Percentiles rank a stretch among this genome's conserved stretches.
Evolutionary conservation across 2,113 vertebrate species (phyloP).

Genomic region (Gymnarchus niloticus): DNA sequence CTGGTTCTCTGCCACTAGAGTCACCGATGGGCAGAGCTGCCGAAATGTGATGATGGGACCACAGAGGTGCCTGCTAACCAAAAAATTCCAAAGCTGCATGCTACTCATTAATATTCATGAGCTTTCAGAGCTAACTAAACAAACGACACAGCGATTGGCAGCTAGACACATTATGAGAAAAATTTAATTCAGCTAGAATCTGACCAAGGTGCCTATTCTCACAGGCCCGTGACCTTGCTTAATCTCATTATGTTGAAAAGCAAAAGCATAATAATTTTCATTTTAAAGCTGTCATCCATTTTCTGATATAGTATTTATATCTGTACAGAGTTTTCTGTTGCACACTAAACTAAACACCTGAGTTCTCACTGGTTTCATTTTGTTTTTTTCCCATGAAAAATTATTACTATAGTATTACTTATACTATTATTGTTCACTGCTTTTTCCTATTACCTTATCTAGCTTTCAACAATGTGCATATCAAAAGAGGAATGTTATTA

Average conservation of each 20-base stretch:
- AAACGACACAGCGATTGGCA: not conserved
- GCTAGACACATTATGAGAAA: not conserved
- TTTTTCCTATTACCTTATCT: slow-evolving; percentile 20
- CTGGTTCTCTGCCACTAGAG: not conserved
- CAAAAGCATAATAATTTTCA: not conserved
- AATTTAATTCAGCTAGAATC: not conserved
- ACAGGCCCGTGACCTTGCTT: not conserved
- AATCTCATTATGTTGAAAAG: not conserved
- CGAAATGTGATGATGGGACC: not conserved
- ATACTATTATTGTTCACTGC: slow-evolving; percentile 5
- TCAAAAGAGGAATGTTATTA: slow-evolving; percentile 19
- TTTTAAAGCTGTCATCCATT: not conserved
- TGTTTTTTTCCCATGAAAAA: not conserved
- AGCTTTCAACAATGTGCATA: slow-evolving; percentile 17
- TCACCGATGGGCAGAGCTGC: not conserved
- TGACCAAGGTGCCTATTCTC: not conserved
- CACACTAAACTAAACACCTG: not conserved
- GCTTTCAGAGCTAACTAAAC: too few relatives aligned
- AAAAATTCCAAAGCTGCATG: not conserved
- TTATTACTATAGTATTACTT: slow-evolving; percentile 13
- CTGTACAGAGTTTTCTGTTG: not conserved
- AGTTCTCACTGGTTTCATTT: not conserved
- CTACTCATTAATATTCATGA: slow-evolving; percentile 5
- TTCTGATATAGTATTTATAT: not conserved
- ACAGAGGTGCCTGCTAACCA: not conserved